Percentiles rank a stretch among this genome's conserved stretches.
Evolutionary conservation across 2,888 invertebrate genomes (phyloP).

Genomic region (Cylindroiulus punctatus): DNA sequence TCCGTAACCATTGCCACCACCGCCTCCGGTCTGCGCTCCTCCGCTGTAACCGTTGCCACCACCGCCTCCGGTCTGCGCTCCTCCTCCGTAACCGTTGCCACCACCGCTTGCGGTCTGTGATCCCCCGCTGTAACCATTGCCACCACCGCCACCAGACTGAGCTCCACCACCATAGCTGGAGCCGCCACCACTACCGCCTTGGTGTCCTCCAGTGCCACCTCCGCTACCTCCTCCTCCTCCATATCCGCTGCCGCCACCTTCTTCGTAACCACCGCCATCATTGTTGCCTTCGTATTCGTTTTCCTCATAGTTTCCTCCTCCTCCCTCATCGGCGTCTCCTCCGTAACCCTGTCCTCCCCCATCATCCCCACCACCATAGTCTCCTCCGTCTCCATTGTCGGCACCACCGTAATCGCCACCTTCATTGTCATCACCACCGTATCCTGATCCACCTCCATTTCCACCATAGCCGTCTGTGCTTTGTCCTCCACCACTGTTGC

Average conservation of each 20-base stretch:
- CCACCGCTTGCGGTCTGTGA: neutral
- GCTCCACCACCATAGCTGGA: too few species aligned
- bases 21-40: neutral
- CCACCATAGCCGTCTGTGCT: neutral
- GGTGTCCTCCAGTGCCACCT: conserved; percentile 11
- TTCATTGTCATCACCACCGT: neutral
- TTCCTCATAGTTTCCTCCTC: conserved; percentile 44
- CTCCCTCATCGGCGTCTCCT: too few species aligned
- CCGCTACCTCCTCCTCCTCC: neutral
- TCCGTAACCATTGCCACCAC: too few species aligned
- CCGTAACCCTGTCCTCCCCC: too few species aligned
- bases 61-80: too few species aligned
- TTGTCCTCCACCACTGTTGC: neutral
- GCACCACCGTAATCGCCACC: neutral
- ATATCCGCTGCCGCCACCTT: neutral
- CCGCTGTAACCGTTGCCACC: neutral
- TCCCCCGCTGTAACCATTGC: too few species aligned
- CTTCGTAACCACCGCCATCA: conserved; percentile 20
- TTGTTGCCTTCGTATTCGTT: neutral
- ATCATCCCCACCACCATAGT: neutral
- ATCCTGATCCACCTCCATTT: neutral
- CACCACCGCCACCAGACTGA: too few species aligned
- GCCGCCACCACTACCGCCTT: too few species aligned
- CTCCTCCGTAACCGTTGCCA: conserved; percentile 9
- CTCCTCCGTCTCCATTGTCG: neutral